Evolutionary conservation across 2,113 vertebrate genomes (phyloP).

Genomic region (Perca flavescens): DNA sequence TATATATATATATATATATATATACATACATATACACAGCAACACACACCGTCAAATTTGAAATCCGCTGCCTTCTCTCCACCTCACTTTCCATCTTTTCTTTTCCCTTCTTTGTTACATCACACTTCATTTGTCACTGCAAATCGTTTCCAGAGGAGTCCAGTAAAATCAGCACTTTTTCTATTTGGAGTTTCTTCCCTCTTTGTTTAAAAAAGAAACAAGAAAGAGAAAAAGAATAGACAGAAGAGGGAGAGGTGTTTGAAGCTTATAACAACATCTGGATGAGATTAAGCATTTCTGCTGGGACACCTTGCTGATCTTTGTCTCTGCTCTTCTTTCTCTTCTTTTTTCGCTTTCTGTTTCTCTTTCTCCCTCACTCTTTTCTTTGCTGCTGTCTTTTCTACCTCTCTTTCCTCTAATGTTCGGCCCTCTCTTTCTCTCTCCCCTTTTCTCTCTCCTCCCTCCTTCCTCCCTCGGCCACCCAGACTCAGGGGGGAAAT

Average conservation of each 20-base stretch:
- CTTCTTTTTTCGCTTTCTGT: neutral
- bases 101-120: slow-evolving; percentile 35
- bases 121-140: slow-evolving; percentile 37
- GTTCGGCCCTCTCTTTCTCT: neutral
- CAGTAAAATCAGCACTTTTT: slow-evolving; percentile 31
- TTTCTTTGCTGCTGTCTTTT: neutral
- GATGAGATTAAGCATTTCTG: slow-evolving; percentile 53
- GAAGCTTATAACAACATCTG: slow-evolving; percentile 63
- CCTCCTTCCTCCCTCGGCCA: slow-evolving; percentile 42
- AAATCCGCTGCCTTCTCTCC: neutral
- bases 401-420: neutral
- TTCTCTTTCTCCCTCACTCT: neutral
- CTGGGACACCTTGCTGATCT: slow-evolving; percentile 51
- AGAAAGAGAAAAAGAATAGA: neutral
- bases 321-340: slow-evolving; percentile 10
- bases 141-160: slow-evolving; percentile 49
- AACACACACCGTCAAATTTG: neutral
- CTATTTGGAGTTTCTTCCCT: slow-evolving; percentile 7
- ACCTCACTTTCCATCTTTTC: neutral
- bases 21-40: too few species aligned
- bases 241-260: slow-evolving; percentile 27
- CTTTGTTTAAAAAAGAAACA: slow-evolving; percentile 14
- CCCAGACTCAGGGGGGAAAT: slow-evolving; percentile 65
- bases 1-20: neutral
- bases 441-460: neutral